Base-by-base conservation (phyloP, 2,888 invertebrate genomes). In the Itoplectis maculator region DNA sequence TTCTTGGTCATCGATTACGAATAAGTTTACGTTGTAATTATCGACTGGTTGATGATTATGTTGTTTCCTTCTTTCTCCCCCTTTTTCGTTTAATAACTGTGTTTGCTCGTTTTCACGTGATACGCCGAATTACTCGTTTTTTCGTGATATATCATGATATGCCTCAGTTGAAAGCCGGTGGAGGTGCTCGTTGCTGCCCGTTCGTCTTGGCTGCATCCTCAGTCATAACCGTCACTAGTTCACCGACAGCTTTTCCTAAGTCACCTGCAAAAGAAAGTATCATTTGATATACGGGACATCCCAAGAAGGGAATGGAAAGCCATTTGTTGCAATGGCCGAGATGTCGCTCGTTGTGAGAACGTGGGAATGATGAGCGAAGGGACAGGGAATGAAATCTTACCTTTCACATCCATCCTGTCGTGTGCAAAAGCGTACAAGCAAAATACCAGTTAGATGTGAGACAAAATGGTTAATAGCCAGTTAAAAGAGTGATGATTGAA, bases 151-250 rank as follows among this genome's bases (percentile, higher is more conserved):
- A 59, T 82, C 61, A 40, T 84, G 80, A 80, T 79, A 78, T 78
- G 79, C 73, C 65, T 88, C 85, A 88, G 89, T 91, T 92, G 78
- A 92, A 92, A 85, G 90, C 92, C 40, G 92, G 92, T 70, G 91
- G 89, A 69, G 91, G 89, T 29, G 90, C 88, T 83, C 91, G 87
- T n/a, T n/a, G n/a, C 81, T 91, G 90, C 49, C 92, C 92, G 73
- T 92, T 92, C 72, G 90, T 87, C 73, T 87, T 89, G 63, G 88
- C 79, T 74, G 89, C 76, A 78, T 98, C 97, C 90, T 97, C 96
- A 56, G 96, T 97, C 95, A 98, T 98, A 72, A 97, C 97, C 61
- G 97, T 97, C 85, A 98, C 98, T 90, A 98, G 94, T 90, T 97
- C 96, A 90, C 97, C 97, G 87, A 98, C 97, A 80, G 97, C 98